Conservation (phyloP, 2,797 vertebrate species). For the Argentina silus region DNA sequence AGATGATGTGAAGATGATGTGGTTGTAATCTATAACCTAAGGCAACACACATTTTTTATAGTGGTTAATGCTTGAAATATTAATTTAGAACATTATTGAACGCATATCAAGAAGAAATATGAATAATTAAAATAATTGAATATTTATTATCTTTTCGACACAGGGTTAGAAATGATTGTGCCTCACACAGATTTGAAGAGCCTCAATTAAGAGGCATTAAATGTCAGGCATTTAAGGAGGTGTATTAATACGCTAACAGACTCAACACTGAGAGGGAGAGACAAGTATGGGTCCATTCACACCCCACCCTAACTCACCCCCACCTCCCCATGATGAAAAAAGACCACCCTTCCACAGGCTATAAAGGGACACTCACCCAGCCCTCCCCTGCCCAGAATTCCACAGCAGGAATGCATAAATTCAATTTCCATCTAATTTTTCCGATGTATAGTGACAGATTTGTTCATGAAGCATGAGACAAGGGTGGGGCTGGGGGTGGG, state of each 20-base stretch:
- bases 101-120: too few species aligned
- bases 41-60: background rate
- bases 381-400: constrained; percentile 16
- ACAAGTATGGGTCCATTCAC: background rate
- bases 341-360: background rate
- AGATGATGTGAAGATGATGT: constrained; percentile 23
- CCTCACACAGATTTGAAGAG: background rate
- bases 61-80: constrained; percentile 2
- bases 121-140: too few species aligned
- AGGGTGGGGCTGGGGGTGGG: background rate
- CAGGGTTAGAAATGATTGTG: background rate
- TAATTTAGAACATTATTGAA: too few species aligned
- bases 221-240: constrained; percentile 24
- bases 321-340: background rate
- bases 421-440: constrained; percentile 35
- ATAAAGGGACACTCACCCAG: background rate
- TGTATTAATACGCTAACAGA: constrained; percentile 32
- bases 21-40: background rate
- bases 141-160: background rate
- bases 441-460: constrained; percentile 16
- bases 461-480: background rate
- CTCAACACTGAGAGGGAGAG: constrained; percentile 7
- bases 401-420: constrained; percentile 27
- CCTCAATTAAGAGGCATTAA: constrained; percentile 28
- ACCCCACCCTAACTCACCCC: background rate